Evolutionary conservation across 2,113 vertebrate genomes (phyloP).

Genomic region (Datnioides undecimradiatus): DNA sequence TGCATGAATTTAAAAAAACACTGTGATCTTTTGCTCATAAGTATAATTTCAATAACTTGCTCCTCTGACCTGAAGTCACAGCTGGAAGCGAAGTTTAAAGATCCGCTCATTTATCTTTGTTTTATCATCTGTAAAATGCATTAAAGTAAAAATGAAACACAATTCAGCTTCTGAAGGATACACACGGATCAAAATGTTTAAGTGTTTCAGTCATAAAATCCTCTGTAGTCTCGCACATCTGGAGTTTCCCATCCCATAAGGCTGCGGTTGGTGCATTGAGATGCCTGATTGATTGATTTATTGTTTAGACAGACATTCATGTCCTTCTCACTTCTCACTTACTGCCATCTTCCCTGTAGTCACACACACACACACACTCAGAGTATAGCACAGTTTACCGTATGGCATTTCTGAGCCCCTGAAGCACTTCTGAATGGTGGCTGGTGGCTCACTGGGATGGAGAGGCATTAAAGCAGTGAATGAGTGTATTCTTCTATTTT

Average conservation of each 20-base stretch:
- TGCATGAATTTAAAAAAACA: no score
- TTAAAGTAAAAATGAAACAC: constrained; percentile 10
- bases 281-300: constrained; percentile 63
- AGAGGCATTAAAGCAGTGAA: constrained; percentile 55
- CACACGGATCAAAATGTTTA: constrained; percentile 19
- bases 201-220: constrained; percentile 26
- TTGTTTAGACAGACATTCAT: constrained; percentile 47
- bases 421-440: constrained; percentile 52
- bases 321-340: constrained; percentile 53
- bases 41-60: no score
- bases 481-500: constrained; percentile 68
- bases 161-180: constrained; percentile 38
- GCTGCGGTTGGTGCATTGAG: constrained; percentile 44
- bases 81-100: no score
- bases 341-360: constrained; percentile 34
- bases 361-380: constrained; percentile 37
- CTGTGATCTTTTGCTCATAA: no score
- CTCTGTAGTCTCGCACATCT: constrained; percentile 41
- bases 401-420: constrained; percentile 50
- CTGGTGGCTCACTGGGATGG: constrained; percentile 47
- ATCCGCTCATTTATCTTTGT: neutral
- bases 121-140: neutral
- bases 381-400: constrained; percentile 38
- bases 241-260: constrained; percentile 35
- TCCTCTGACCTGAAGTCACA: no score